Evolutionary conservation across 2,797 vertebrate species (phyloP).

Genomic region (Muraenolepis orangiensis): DNA sequence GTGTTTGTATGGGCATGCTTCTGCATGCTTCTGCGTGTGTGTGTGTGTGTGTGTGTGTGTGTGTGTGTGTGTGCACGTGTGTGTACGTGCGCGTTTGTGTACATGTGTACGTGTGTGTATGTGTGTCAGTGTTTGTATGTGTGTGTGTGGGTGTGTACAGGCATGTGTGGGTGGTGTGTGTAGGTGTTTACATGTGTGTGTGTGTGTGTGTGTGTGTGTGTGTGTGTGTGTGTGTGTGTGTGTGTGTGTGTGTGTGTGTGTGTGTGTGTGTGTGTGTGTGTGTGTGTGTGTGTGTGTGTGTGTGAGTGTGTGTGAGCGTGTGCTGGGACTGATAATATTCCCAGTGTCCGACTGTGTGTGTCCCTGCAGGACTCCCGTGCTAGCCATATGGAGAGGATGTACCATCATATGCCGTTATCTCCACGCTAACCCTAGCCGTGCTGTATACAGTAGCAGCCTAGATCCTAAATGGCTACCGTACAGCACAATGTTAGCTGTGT

Average conservation of each 20-base stretch:
- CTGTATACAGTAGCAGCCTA: neutral
- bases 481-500: neutral
- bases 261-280: neutral
- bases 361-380: conserved; percentile 45
- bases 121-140: neutral
- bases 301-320: conserved; percentile 31
- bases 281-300: conserved; percentile 8
- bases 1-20: conserved; percentile 40
- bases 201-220: no score
- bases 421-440: conserved; percentile 10
- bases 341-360: conserved; percentile 57
- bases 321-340: conserved; percentile 46
- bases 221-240: no score
- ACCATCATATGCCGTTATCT: conserved; percentile 27
- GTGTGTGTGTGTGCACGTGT: no score
- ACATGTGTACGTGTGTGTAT: no score
- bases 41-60: no score
- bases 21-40: no score
- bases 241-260: neutral
- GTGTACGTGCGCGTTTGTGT: no score
- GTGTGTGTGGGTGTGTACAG: neutral
- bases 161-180: neutral
- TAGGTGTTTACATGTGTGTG: no score
- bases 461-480: conserved; percentile 4
- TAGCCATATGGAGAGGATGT: conserved; percentile 66